Percentiles rank a stretch among this genome's conserved stretches.
Conservation (phyloP, 2,797 vertebrate species). For the Cyclura pinguis region DNA sequence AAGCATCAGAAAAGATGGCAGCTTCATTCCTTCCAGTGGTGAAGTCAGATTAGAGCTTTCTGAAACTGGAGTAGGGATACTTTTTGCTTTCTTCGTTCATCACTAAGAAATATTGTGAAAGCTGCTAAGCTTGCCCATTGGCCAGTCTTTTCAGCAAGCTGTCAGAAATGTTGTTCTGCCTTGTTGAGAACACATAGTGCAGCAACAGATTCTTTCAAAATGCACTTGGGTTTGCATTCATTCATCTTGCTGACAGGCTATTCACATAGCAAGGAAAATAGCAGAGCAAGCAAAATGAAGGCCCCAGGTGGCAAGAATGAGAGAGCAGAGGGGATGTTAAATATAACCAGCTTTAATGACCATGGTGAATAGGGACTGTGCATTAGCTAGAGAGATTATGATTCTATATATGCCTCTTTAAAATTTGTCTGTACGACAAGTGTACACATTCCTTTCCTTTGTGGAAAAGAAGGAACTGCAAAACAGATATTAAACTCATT, state of each 20-base stretch:
- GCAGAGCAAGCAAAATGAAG: conserved; percentile 49
- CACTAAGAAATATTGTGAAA: neutral
- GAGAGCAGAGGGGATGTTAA: conserved; percentile 40
- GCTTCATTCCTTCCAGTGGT: neutral
- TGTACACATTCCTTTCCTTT: conserved; percentile 7
- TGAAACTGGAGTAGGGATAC: neutral
- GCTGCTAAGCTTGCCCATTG: conserved; percentile 20
- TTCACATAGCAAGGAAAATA: conserved; percentile 30
- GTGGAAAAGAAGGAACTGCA: neutral
- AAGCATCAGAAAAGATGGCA: neutral
- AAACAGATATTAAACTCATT: conserved; percentile 18
- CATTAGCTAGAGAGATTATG: conserved; percentile 17
- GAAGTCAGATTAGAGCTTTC: neutral
- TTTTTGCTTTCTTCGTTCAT: neutral
- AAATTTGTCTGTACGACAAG: neutral
- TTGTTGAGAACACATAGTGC: conserved; percentile 45
- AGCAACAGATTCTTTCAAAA: conserved; percentile 48
- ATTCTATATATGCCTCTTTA: neutral
- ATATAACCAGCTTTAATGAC: conserved; percentile 42
- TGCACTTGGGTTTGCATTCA: conserved; percentile 18
- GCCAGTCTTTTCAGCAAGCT: conserved; percentile 40
- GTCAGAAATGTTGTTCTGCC: conserved; percentile 48
- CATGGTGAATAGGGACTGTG: conserved; percentile 10
- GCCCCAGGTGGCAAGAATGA: conserved; percentile 39
- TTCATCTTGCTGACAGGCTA: conserved; percentile 63